Percentiles rank a stretch among this genome's conserved stretches.
Conservation (phyloP, 1,140 invertebrate species). For the Lysiphlebus fabarum region DNA sequence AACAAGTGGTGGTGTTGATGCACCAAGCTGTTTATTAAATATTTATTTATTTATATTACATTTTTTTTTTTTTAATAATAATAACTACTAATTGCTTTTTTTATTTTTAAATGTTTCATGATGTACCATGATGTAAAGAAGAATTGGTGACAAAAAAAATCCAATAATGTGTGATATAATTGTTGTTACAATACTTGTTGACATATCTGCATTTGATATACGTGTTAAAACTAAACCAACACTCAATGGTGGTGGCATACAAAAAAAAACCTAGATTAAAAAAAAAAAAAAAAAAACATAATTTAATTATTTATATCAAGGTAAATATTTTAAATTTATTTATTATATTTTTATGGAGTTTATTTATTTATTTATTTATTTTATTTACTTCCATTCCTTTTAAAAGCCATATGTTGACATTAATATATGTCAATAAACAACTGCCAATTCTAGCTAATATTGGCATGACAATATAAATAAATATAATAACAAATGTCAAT, state of each 20-base stretch:
- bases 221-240: conserved; percentile 45
- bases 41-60: not conserved
- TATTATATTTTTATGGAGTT: not conserved
- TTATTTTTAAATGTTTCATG: no score
- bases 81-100: not conserved
- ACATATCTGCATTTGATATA: conserved; percentile 45
- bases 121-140: conserved; percentile 48
- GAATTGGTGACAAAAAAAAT: conserved; percentile 46
- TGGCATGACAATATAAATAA: conserved; percentile 47
- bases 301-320: conserved; percentile 1
- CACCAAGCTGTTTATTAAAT: conserved; percentile 35
- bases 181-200: conserved; percentile 48
- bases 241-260: conserved; percentile 51
- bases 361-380: not conserved
- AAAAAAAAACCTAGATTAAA: conserved; percentile 49
- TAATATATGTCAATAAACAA: conserved; percentile 34
- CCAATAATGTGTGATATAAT: conserved; percentile 46
- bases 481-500: conserved; percentile 41
- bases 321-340: not conserved
- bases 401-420: conserved; percentile 46
- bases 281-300: conserved; percentile 19
- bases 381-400: conserved; percentile 51
- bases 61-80: conserved; percentile 3
- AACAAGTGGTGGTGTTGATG: conserved; percentile 41
- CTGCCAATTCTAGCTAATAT: conserved; percentile 41